Conservation (phyloP, 1,140 invertebrate genomes). For the Neoseiulus cucumeris region DNA sequence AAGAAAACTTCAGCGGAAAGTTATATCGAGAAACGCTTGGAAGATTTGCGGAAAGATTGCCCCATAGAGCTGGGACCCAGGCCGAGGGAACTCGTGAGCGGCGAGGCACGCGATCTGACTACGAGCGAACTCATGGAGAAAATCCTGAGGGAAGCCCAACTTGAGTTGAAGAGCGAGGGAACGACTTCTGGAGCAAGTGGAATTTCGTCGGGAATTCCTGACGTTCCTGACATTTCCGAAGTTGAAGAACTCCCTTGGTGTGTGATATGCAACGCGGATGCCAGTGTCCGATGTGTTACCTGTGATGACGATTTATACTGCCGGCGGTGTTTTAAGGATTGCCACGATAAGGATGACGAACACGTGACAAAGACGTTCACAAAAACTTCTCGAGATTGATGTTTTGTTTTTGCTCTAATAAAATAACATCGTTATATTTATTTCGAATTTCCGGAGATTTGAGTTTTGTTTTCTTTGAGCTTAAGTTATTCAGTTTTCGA, state of each 20-base stretch:
- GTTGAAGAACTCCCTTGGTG: slow-evolving; percentile 48
- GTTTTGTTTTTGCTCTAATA: background rate
- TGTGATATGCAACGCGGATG: slow-evolving; percentile 53
- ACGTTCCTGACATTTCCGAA: background rate
- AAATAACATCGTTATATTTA: background rate
- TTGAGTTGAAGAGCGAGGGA: background rate
- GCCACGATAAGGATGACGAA: background rate
- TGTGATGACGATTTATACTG: slow-evolving; percentile 51
- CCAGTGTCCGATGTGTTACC: slow-evolving; percentile 40
- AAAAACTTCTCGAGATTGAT: background rate
- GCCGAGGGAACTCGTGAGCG: background rate
- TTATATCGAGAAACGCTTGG: background rate
- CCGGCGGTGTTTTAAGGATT: slow-evolving; percentile 36
- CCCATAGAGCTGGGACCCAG: background rate
- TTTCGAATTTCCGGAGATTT: background rate
- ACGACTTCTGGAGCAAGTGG: too few relatives aligned
- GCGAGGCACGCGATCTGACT: background rate
- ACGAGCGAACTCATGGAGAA: background rate
- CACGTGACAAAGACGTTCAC: background rate
- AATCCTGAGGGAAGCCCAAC: background rate
- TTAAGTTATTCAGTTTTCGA: too few relatives aligned
- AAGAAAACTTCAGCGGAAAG: background rate
- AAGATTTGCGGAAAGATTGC: background rate
- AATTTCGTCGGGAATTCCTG: background rate
- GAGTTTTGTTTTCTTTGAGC: background rate